Evolutionary conservation across 1,140 invertebrate genomes (phyloP).

Genomic region (Stenopsyche tienmushanensis): DNA sequence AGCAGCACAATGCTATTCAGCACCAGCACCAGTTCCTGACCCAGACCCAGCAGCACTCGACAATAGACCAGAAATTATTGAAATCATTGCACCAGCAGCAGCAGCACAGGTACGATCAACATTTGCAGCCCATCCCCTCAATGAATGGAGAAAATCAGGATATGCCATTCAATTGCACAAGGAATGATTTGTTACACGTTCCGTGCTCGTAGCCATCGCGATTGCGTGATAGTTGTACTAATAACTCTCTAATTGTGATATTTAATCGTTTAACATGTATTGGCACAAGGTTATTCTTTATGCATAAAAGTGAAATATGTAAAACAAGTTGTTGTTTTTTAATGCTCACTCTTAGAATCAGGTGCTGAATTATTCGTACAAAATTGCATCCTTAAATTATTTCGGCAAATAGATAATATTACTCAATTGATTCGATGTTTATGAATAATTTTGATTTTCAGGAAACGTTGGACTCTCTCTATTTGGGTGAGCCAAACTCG

Average conservation of each 20-base stretch:
- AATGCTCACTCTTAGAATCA: too few relatives aligned
- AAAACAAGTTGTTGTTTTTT: too few relatives aligned
- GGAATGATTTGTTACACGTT: not conserved
- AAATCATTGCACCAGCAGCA: conserved; percentile 53
- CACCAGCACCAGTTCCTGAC: conserved; percentile 42
- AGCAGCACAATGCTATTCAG: conserved; percentile 37
- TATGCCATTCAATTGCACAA: not conserved
- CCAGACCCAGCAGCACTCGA: conserved; percentile 45
- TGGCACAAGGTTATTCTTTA: conserved; percentile 20
- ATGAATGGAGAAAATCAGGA: not conserved
- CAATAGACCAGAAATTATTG: conserved; percentile 52
- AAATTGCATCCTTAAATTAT: too few relatives aligned
- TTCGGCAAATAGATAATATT: too few relatives aligned
- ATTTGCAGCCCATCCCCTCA: not conserved
- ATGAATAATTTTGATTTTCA: too few relatives aligned
- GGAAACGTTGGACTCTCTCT: conserved; percentile 54
- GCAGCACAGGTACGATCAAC: conserved; percentile 48
- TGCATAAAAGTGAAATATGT: not conserved
- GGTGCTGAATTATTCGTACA: too few relatives aligned
- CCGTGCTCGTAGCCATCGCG: not conserved
- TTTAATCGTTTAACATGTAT: conserved; percentile 21
- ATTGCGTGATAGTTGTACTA: conserved; percentile 24
- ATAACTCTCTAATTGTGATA: conserved; percentile 10
- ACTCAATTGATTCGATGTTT: too few relatives aligned
- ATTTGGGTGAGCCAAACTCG: conserved; percentile 53